These are phyloP conservation scores for Carcina quercana DNA, from an alignment of 2,888 invertebrate genomes.

Conservation along the genomic window DNA sequence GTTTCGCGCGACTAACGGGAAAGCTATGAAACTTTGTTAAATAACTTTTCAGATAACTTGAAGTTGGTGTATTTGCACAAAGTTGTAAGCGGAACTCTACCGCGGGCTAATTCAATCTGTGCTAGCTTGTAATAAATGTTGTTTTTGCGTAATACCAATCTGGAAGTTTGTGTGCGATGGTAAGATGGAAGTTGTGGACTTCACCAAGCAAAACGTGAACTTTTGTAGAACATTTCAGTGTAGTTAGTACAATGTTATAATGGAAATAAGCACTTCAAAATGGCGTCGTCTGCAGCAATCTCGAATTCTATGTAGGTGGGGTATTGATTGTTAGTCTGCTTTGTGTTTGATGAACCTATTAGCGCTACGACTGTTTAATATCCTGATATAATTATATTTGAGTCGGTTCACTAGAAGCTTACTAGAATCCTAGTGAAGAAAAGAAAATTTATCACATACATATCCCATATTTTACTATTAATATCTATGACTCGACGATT, in stretches of 20 bases:
- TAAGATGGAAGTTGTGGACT: slow-evolving; percentile 69
- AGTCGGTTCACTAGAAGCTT: too few relatives aligned
- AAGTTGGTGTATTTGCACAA: slow-evolving; percentile 68
- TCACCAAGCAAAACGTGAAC: slow-evolving; percentile 75
- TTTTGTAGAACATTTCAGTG: slow-evolving; percentile 75
- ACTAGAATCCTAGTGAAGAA: too few relatives aligned
- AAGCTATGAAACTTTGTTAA: slow-evolving; percentile 76
- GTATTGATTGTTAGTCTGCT: slow-evolving; percentile 56
- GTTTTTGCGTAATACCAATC: slow-evolving; percentile 70
- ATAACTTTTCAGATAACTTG: slow-evolving; percentile 76
- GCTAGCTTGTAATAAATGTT: slow-evolving; percentile 70
- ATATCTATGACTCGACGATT: too few relatives aligned
- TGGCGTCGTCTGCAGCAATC: slow-evolving; percentile 67
- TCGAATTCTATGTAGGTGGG: slow-evolving; percentile 48
- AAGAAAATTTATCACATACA: too few relatives aligned
- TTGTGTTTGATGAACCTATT: too few relatives aligned
- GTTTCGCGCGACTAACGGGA: slow-evolving; percentile 54
- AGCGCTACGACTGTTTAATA: too few relatives aligned
- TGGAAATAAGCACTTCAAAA: slow-evolving; percentile 75
- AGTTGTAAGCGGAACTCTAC: slow-evolving; percentile 67
- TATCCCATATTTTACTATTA: too few relatives aligned
- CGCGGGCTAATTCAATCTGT: slow-evolving; percentile 70
- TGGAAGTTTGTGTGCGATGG: slow-evolving; percentile 56
- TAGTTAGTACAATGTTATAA: slow-evolving; percentile 76
- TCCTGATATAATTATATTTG: too few relatives aligned